Evolutionary conservation across 2,888 invertebrate genomes (phyloP).

Genomic region (Nephrocerus scutellatus): DNA sequence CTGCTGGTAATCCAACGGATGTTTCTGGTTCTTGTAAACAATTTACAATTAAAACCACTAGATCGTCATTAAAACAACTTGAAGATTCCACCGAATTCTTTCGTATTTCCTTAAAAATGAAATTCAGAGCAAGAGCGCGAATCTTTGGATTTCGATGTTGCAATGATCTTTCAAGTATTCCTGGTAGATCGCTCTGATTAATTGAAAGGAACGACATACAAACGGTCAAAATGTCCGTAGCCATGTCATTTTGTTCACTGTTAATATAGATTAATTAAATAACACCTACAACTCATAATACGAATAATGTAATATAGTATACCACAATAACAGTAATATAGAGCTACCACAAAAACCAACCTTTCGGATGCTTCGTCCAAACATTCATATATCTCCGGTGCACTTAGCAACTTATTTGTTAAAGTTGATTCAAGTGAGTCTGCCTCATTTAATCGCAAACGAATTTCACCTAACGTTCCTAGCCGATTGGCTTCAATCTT

Average conservation of each 20-base stretch:
- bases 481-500: conserved; percentile 47
- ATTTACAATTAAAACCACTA: conserved; percentile 32
- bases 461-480: conserved; percentile 48
- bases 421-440: conserved; percentile 44
- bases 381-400: conserved; percentile 59
- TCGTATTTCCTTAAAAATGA: conserved; percentile 47
- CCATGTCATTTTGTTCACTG: conserved; percentile 56
- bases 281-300: no score
- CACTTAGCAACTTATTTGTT: conserved; percentile 48
- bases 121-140: conserved; percentile 57
- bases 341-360: conserved; percentile 16
- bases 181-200: conserved; percentile 56
- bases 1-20: conserved; percentile 30
- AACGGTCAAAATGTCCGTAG: conserved; percentile 58
- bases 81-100: background rate
- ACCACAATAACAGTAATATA: no score
- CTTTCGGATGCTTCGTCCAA: conserved; percentile 52
- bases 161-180: conserved; percentile 56
- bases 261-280: conserved; percentile 20
- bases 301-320: no score
- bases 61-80: conserved; percentile 28
- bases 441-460: conserved; percentile 43
- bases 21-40: conserved; percentile 35
- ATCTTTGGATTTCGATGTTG: conserved; percentile 58
- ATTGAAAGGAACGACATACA: conserved; percentile 59